Evolutionary conservation across 1,140 invertebrate genomes (phyloP), one percentile per base, ranked within the genome.

Genomic region (Zaprionus gabonicus): DNA sequence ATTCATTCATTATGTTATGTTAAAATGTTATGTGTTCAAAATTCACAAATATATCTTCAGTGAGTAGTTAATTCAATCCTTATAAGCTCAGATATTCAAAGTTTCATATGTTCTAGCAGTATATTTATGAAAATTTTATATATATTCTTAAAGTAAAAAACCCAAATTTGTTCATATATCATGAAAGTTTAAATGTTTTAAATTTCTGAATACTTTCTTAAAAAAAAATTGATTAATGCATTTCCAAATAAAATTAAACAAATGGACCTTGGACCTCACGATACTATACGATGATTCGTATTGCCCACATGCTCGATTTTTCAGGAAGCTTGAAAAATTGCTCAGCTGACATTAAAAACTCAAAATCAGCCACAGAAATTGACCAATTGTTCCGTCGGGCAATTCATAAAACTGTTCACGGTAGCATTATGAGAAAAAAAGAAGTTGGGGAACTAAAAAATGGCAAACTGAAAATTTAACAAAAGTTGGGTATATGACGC

Each of bases 351-450:
- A 51, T 49, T 85, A 67, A 80, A 82, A 80, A 83, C 67, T 81
- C 53, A 68, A 76, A 88, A 83, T 69, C 55, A 62, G 20, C 59
- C 41, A 53, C 60, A 25, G 20, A 79, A 70, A 56, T 44, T 64
- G 44, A 27, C 66, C 36, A 44, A 73, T 51, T 80, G 67, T 71
- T 78, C 62, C 41, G 66, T 69, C 53, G 55, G 58, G 66, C 68
- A 84, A 76, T 78, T 70, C 85, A 87, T 90, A 84, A 87, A 87
- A 87, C 71, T 67, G 84, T 87, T 80, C 66, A 20, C 84, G 78
- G 71, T 70, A 34, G 38, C 70, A 73, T 58, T 46, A 17, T n/a
- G n/a, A 55, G 60, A 73, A 78, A 73, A 67, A 55, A 27, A n/a
- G 25, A 38, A 44, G 6, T 46, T 6, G n/a, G 6, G 46, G 20